Evolutionary conservation across 2,888 invertebrate genomes (phyloP), one percentile per base, ranked within the genome.

Genomic region (Eupithecia inturbata): DNA sequence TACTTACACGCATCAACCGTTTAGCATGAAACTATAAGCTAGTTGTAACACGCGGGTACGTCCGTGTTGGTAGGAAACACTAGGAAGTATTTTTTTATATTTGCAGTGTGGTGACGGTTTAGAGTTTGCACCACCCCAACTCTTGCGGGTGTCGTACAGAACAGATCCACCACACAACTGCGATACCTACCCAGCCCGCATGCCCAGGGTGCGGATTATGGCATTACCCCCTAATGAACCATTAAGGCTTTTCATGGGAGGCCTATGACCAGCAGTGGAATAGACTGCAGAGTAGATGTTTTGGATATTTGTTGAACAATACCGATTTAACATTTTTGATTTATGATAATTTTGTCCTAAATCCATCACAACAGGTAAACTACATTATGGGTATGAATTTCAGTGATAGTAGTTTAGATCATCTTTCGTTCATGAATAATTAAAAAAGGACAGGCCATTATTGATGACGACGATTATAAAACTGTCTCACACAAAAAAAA

Each of bases 1-100:
- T 45, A 57, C 67, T 3, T 68, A 49, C 45, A 49, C 67, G 64
- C 33, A 14, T 57, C 22, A 57, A 26, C 26, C 26, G 26, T 57
- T 57, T 26, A 57, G 12, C 26, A 9, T 14, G 57, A 22, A 53
- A 12, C 49, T 53, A 53, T 26, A 26, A 57, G 57, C 57, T 57
- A 57, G 57, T 14, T 57, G 12, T 26, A 14, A 26, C 57, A 22
- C 5, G 26, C 57, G 57, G 57, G 57, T 57, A 26, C 57, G 26
- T 26, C 12, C 22, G 22, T 45, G 19, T n/a, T 45, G n/a, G n/a
- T 14, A 26, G 26, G 57, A 57, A 53, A 26, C 53, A 53, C 53
- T 10, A 22, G 22, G 12, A 22, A 12, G 49, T 49, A n/a, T 49
- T 36, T 41, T 39, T 45, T 45, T 6, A 45, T 45, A 45, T 45